These are phyloP conservation scores for Elaeidobius kamerunicus DNA, from an alignment of 2,888 invertebrate genomes.

Conservation along the genomic window DNA sequence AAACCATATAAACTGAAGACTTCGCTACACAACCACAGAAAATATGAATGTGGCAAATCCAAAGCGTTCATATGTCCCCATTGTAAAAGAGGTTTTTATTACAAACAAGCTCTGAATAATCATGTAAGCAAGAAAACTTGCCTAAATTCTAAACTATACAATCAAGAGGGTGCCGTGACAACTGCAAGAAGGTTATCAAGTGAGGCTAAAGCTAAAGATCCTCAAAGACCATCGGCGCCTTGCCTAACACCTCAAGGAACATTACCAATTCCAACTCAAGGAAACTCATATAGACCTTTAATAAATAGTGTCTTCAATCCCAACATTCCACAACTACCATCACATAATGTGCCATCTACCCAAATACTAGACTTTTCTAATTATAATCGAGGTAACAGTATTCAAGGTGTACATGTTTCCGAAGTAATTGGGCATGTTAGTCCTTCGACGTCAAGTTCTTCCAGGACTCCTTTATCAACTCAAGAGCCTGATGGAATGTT, in stretches of 20 bases:
- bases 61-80: conserved; percentile 59
- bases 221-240: not conserved
- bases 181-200: not conserved
- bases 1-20: conserved; percentile 32
- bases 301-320: no score
- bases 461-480: not conserved
- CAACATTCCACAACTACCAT: not conserved
- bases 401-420: not conserved
- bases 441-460: not conserved
- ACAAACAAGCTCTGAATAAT: conserved; percentile 35
- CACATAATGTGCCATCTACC: not conserved
- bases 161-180: not conserved
- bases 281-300: not conserved
- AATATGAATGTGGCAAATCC: conserved; percentile 47
- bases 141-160: not conserved
- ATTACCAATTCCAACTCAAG: not conserved
- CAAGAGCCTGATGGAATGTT: conserved; percentile 1
- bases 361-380: not conserved
- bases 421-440: no score
- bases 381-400: not conserved
- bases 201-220: not conserved
- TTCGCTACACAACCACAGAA: conserved; percentile 33
- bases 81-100: conserved; percentile 33
- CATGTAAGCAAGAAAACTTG: conserved; percentile 34
- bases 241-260: no score